phyloP scores from a whole-genome alignment of 1,140 invertebrate genomes.

The Drosophila insularis region DNA sequence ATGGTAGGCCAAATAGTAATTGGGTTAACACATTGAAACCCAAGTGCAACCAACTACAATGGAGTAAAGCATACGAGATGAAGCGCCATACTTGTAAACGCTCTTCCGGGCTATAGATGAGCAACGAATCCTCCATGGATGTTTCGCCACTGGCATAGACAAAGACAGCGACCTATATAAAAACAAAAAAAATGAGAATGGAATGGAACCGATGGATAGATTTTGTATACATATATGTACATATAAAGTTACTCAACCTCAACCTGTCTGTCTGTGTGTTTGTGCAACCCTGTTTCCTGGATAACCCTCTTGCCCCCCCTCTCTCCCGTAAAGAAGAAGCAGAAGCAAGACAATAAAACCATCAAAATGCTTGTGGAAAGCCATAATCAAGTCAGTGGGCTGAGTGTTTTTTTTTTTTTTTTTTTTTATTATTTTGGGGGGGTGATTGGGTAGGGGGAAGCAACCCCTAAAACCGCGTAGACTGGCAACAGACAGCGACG shows the following conservation, averaged over 20 bases:
- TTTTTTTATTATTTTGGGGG: conserved; percentile 1
- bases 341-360: conserved; percentile 56
- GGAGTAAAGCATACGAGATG: conserved; percentile 96
- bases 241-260: neutral
- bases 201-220: neutral
- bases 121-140: conserved; percentile 92
- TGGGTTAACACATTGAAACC: conserved; percentile 97
- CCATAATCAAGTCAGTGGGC: conserved; percentile 39
- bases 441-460: conserved; percentile 14
- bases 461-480: conserved; percentile 58
- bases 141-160: conserved; percentile 90
- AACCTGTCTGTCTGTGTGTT: neutral
- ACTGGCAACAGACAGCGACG: conserved; percentile 74
- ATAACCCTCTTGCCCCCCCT: too few relatives aligned
- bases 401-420: neutral
- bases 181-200: neutral
- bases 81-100: conserved; percentile 96
- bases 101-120: conserved; percentile 96
- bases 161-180: conserved; percentile 93
- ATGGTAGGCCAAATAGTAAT: conserved; percentile 92
- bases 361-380: conserved; percentile 50
- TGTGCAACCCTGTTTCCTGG: conserved; percentile 1
- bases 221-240: too few relatives aligned
- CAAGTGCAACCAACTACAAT: conserved; percentile 97
- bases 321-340: too few relatives aligned